A percentile compares a stretch with the other conserved stretches of the same genome.
These are phyloP conservation scores for Campylomormyrus numenius DNA, from an alignment of 2,113 vertebrate genomes.

Conservation along the genomic window DNA sequence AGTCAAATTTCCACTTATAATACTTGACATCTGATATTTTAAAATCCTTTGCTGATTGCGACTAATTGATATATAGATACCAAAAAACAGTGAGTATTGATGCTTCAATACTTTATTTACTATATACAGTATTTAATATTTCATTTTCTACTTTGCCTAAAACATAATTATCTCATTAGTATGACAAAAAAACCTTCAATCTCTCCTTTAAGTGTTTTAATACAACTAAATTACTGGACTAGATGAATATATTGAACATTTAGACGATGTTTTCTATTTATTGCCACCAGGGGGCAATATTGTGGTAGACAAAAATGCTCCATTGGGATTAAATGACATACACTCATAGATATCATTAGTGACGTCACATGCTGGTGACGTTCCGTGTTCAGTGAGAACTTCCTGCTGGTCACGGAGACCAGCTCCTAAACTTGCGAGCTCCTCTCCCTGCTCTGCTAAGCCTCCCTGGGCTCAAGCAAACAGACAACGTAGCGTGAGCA, in stretches of 20 bases:
- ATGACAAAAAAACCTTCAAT: neutral
- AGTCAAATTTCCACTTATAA: neutral
- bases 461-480: constrained; percentile 32
- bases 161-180: neutral
- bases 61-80: neutral
- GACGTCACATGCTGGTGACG: neutral
- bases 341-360: neutral
- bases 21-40: neutral
- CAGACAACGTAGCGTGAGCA: constrained; percentile 38
- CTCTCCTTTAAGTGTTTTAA: neutral
- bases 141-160: neutral
- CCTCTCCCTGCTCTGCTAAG: neutral
- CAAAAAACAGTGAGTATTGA: neutral
- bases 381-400: neutral
- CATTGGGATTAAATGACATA: neutral
- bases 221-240: neutral
- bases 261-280: neutral
- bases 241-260: neutral
- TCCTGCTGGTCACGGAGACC: neutral
- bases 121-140: neutral
- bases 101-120: neutral
- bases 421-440: neutral
- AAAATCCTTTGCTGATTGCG: neutral
- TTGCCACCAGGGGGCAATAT: constrained; percentile 24
- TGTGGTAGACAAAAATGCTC: neutral